Evolutionary conservation across 92 coral and sea anemone genomes (phyloP).

Genomic region (Porites divaricata): DNA sequence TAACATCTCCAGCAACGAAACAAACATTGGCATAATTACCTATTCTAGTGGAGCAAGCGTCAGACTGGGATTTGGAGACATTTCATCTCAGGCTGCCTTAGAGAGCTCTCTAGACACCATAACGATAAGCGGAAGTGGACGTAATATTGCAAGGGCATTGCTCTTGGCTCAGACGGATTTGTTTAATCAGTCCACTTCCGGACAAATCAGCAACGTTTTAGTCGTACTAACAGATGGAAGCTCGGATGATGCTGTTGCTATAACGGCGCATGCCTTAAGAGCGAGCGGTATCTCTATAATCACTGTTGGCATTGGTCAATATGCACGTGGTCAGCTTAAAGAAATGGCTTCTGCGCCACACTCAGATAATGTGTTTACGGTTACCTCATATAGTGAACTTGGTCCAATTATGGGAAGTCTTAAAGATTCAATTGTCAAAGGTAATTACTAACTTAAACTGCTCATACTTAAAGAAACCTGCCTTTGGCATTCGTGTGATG

Average conservation of each 20-base stretch:
- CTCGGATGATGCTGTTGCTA: not conserved
- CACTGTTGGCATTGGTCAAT: constrained; percentile 20
- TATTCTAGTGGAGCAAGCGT: constrained; percentile 17
- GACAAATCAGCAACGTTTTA: not conserved
- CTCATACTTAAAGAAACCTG: not conserved
- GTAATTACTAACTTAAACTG: not conserved
- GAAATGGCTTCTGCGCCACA: constrained; percentile 21
- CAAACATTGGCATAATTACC: constrained; percentile 19
- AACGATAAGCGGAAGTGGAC: not conserved
- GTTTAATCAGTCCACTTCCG: not conserved
- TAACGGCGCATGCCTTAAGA: not conserved
- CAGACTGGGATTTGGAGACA: constrained; percentile 7
- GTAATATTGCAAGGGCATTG: constrained; percentile 17
- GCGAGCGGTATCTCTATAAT: not conserved
- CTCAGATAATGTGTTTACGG: constrained; percentile 7
- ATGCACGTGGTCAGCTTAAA: constrained; percentile 2
- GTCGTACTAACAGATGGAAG: constrained; percentile 14
- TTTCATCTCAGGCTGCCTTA: not conserved
- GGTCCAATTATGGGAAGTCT: constrained; percentile 7
- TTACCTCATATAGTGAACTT: constrained; percentile 17
- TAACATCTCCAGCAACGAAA: not conserved
- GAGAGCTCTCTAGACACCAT: constrained; percentile 7
- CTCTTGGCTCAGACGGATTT: constrained; percentile 10
- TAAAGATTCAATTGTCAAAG: constrained; percentile 13
- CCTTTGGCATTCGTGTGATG: no score